Percentiles rank a stretch among this genome's conserved stretches.
These are phyloP conservation scores for Gallinago solitaria DNA, from an alignment of 2,797 vertebrate genomes.

Conservation along the genomic window DNA sequence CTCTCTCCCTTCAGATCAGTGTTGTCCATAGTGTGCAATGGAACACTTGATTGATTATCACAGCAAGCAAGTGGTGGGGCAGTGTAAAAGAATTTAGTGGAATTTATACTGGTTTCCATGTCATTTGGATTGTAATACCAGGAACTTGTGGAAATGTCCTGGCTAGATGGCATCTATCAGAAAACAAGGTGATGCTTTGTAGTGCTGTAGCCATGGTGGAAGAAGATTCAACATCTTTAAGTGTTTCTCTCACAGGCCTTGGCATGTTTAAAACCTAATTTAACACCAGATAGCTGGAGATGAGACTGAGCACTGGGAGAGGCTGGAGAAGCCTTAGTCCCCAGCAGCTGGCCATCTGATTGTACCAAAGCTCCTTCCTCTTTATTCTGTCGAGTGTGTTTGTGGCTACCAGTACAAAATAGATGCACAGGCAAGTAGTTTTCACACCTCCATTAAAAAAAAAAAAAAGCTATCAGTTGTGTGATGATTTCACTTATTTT, in stretches of 20 bases:
- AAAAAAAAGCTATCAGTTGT: fast-evolving
- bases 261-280: neutral
- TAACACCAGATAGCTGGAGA: neutral
- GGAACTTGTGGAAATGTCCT: neutral
- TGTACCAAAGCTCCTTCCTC: neutral
- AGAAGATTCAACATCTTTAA: neutral
- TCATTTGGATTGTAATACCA: neutral
- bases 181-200: neutral
- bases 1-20: neutral
- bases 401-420: neutral
- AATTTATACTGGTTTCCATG: neutral
- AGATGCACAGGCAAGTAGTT: neutral
- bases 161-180: neutral
- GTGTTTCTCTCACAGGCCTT: neutral
- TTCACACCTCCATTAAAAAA: neutral
- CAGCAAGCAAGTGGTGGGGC: neutral
- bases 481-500: neutral
- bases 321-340: neutral
- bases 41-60: neutral
- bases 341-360: neutral
- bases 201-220: neutral
- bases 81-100: neutral
- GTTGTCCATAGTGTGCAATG: neutral
- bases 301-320: neutral
- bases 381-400: neutral